phyloP scores from a whole-genome alignment of 64 coral and sea anemone genomes.

The Catalaphyllia jardinei region DNA sequence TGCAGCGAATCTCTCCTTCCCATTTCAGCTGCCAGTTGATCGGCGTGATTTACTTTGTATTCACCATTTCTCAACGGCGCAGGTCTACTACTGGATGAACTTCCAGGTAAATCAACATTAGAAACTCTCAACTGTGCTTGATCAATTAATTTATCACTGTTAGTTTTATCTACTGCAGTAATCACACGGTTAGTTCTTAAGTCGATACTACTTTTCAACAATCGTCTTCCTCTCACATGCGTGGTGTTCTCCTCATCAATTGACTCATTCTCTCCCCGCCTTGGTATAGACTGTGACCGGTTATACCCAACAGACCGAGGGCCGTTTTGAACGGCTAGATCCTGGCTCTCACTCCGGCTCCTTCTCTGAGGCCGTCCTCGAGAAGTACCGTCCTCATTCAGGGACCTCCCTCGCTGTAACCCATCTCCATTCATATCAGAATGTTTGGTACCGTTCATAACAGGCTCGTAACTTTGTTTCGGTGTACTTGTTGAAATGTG shows the following conservation, averaged over 20 bases:
- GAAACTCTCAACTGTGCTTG: conserved; percentile 14
- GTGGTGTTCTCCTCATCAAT: conserved; percentile 54
- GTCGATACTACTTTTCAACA: conserved; percentile 24
- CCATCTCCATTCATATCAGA: not conserved
- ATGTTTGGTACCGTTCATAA: not conserved
- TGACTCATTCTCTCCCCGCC: conserved; percentile 47
- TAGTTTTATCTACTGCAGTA: not conserved
- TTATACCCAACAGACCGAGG: not conserved
- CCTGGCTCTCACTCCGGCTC: conserved; percentile 20
- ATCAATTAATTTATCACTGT: not conserved
- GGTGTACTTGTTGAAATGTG: not conserved
- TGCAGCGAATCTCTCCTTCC: conserved; percentile 48
- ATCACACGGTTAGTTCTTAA: conserved; percentile 6
- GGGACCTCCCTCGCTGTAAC: not conserved
- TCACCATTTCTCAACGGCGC: not conserved
- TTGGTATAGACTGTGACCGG: conserved; percentile 22
- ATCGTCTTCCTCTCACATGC: conserved; percentile 4
- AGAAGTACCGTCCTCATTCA: not conserved
- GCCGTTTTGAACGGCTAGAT: conserved; percentile 15
- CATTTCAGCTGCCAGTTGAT: conserved; percentile 74
- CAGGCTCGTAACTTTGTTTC: not conserved
- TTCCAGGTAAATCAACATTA: conserved; percentile 10
- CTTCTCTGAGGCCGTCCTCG: not conserved
- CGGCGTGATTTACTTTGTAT: conserved; percentile 60
- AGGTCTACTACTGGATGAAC: not conserved